Evolutionary conservation across 2,888 invertebrate genomes (phyloP), one percentile per base, ranked within the genome.

Genomic region (Pseudococcus longispinus): DNA sequence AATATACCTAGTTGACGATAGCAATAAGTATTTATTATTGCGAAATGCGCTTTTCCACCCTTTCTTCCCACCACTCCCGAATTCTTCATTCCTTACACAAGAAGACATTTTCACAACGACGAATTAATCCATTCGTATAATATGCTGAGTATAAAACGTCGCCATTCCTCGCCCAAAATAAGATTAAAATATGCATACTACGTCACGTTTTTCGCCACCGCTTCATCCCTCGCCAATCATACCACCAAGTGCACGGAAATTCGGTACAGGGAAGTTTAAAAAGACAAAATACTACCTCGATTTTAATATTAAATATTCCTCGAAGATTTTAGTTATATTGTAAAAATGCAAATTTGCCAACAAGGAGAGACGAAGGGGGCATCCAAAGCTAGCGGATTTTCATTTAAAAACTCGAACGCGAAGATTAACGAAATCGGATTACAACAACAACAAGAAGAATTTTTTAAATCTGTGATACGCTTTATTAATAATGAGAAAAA

Each of bases 381-480:
- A 37, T 5, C 11, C 20, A 18, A 13, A 74, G n/a, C 29, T n/a
- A n/a, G 70, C 70, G 20, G 77, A 77, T 77, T 77, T 77, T 77
- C 77, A 77, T 77, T 77, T 77, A 26, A 37, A 37, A 77, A 77
- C 77, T 77, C 37, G 77, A 77, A 77, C 77, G 15, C 37, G 44
- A 77, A 77, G 77, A 77, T 77, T 77, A 77, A 77, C 77, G 37
- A 77, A 77, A 77, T 77, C 77, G 77, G 77, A 77, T 77, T 77
- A 77, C 77, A 77, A 77, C 32, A 77, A 77, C 32, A 77, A 77
- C 29, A 29, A 70, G 70, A 70, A 70, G 32, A 77, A 37, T 77
- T 65, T 77, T 26, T 32, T n/a, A n/a, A 37, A 32, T 77, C 77
- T 32, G 37, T 37, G 77, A 77, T 37, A 77, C 77, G 77, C 37